Evolutionary conservation across 1,140 invertebrate genomes (phyloP), one percentile per base, ranked within the genome.

Genomic region (Cyclina sinensis): DNA sequence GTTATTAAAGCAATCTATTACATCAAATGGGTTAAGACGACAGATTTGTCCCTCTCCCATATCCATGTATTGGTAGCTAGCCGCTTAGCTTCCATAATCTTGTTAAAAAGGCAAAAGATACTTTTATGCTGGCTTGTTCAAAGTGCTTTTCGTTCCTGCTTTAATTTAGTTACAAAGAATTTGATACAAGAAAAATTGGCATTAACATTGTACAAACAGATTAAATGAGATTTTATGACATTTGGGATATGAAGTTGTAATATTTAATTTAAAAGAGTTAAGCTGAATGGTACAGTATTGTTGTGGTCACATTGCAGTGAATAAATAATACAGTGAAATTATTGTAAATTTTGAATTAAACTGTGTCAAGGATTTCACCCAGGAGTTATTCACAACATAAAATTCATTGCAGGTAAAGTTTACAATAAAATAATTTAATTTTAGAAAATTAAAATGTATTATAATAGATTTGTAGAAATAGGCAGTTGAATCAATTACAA

Each of bases 1-100:
- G 65, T 32, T 70, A 70, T 70, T 70, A 70, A 70, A 27, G 65
- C 65, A 37, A 70, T 70, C 65, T 70, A 2, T 70, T 70, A 70
- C 65, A 70, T 35, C 16, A 1, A 18, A 70, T 37, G 27, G 65
- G 65, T 70, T 70, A 70, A 70, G 2, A 16, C 65, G 35, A 27
- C 65, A 70, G 65, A 70, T 70, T 70, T 70, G 65, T 39, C 2
- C 14, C 21, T 16, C n/a, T n/a, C n/a, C 32, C 3, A 70, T 37
- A 70, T 37, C 30, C 16, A 16, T n/a, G 35, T 39, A 27, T 2
- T 4, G 27, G 11, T 27, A 18, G n/a, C 9, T 27, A 18, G n/a
- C 9, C 32, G 37, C 1, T 35, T 70, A 37, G 65, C 32, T 27
- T 37, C 65, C n/a, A 37, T 70, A 70, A 70, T 70, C 65, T 37